Base-by-base conservation (phyloP, 2,888 invertebrate species). In the Aspidapion aeneum region DNA sequence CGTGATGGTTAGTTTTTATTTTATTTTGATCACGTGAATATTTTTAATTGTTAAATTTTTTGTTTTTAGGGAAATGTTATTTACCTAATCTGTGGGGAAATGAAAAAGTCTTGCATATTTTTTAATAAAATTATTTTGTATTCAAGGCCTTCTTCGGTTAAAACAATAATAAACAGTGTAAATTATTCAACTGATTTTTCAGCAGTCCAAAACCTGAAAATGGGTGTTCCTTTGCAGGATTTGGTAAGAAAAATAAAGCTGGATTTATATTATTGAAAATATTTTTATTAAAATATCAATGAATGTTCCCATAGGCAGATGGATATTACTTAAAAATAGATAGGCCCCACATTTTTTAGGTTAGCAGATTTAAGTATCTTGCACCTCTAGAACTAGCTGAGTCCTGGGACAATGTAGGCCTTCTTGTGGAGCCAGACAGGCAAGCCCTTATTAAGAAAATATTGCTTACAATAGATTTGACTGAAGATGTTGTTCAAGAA, bases 331-430 rank as follows among this genome's bases (percentile, higher is more conserved):
- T 3, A 35, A 35, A 35, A 35, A 35, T 35, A 12, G n/a, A n/a
- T n/a, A n/a, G n/a, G n/a, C n/a, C n/a, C 35, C 72, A 35, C 12
- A 7, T 35, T 3, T 35, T 35, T 35, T 35, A 35, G 7, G 60
- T 91, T 50, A 73, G 80, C 12, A 82, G 82, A 60, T 79, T 95
- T 65, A 86, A 91, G 72, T 78, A 81, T 7, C 90, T 90, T 79
- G 93, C 94, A 0, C 87, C 91, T 7, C 78, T 85, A 35, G 78
- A 82, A 1, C 80, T 90, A 16, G 93, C 96, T 1, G 95, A 90
- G 73, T 85, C 84, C 59, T 98, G 97, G 97, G 98, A 98, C 77
- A 98, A 98, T 80, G 96, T 96, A 58, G 98, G 98, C 0, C 82
- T 98, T 1, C 81, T 98, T 21, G 86, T 97, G 12, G 93, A 97